Conservation (phyloP, 2,888 invertebrate genomes). For the Troides helena region DNA sequence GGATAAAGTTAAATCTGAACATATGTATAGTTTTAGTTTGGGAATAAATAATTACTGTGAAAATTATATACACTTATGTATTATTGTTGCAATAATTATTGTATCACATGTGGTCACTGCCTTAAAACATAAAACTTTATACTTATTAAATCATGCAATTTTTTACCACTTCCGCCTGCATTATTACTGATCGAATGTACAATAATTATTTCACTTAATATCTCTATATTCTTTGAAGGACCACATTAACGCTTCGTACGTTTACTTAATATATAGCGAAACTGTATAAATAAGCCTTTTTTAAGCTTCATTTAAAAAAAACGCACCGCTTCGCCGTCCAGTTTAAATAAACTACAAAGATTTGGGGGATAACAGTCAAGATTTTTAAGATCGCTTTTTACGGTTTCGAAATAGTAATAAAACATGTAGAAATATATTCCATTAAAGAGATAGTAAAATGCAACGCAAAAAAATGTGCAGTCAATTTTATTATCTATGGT, state of each 20-base stretch:
- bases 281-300: slow-evolving; percentile 1
- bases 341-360: slow-evolving; percentile 34
- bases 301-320: slow-evolving; percentile 28
- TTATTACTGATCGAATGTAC: neutral
- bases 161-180: slow-evolving; percentile 4
- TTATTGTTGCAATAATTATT: slow-evolving; percentile 5
- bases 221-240: slow-evolving; percentile 6
- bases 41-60: neutral
- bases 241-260: slow-evolving; percentile 18
- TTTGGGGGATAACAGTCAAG: slow-evolving; percentile 1
- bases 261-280: slow-evolving; percentile 9
- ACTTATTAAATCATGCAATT: slow-evolving; percentile 6
- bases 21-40: slow-evolving; percentile 1
- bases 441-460: neutral
- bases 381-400: slow-evolving; percentile 18
- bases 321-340: slow-evolving; percentile 52
- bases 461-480: neutral
- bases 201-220: slow-evolving; percentile 19
- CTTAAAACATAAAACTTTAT: slow-evolving; percentile 19
- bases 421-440: slow-evolving; percentile 4
- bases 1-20: slow-evolving; percentile 9
- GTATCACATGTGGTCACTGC: slow-evolving; percentile 23
- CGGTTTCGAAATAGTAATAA: slow-evolving; percentile 14
- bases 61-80: neutral
- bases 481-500: neutral